These are phyloP conservation scores for Petromus typicus DNA, from an alignment of 2,113 vertebrate species.

Conservation along the genomic window DNA sequence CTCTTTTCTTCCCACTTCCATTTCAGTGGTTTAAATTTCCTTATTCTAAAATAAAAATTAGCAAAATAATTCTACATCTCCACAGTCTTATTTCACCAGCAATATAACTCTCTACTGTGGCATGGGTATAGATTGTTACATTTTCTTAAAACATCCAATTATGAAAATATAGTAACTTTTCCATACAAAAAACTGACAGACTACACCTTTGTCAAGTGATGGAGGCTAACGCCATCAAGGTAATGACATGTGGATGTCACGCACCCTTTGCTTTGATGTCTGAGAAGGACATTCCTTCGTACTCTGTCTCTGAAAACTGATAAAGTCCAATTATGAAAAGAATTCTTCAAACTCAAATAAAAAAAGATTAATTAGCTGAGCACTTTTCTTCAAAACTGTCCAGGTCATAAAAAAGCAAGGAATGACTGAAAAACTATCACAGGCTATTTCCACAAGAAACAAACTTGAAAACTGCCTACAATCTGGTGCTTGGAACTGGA, in stretches of 20 bases:
- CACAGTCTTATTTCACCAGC: neutral
- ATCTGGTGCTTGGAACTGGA: neutral
- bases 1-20: neutral
- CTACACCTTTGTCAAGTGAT: neutral
- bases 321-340: neutral
- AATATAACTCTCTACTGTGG: neutral
- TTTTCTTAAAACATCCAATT: neutral
- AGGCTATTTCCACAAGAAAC: neutral
- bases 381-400: neutral
- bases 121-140: neutral
- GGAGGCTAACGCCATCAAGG: neutral
- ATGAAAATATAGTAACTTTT: neutral
- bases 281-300: neutral
- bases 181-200: neutral
- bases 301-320: slow-evolving; percentile 3
- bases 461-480: neutral
- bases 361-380: neutral
- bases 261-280: neutral
- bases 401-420: neutral
- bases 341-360: neutral
- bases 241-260: neutral
- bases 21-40: neutral
- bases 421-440: neutral
- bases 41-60: slow-evolving; percentile 34
- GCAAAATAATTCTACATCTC: neutral